Percentiles rank a stretch among this genome's conserved stretches.
Evolutionary conservation across 1,140 invertebrate species (phyloP).

Genomic region (Musca domestica): DNA sequence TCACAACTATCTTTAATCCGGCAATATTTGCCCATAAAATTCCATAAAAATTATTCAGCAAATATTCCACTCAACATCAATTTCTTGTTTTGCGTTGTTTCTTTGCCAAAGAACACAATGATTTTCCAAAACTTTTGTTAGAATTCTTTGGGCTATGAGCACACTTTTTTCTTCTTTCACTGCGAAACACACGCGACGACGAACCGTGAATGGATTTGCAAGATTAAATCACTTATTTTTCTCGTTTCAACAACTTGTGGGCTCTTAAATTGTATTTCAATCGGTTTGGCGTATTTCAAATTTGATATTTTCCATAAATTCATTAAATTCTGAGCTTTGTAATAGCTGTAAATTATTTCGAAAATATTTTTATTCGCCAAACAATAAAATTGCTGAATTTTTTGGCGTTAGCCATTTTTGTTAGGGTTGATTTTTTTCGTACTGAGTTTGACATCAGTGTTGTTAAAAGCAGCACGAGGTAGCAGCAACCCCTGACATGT

Average conservation of each 20-base stretch:
- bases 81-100: not conserved
- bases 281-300: too few relatives aligned
- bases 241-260: too few relatives aligned
- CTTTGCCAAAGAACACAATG: not conserved
- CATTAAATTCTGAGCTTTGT: not conserved
- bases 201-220: too few relatives aligned
- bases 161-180: conserved; percentile 14
- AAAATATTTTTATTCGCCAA: conserved; percentile 24
- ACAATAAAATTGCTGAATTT: conserved; percentile 26
- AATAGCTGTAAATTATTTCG: conserved; percentile 8
- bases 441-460: not conserved
- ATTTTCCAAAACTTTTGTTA: conserved; percentile 10
- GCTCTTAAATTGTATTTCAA: too few relatives aligned
- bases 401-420: conserved; percentile 30
- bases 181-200: conserved; percentile 4
- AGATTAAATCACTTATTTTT: too few relatives aligned
- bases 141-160: conserved; percentile 13
- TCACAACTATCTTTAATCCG: not conserved
- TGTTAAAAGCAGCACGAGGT: not conserved
- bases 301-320: conserved; percentile 9
- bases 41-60: not conserved
- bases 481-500: too few relatives aligned
- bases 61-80: not conserved
- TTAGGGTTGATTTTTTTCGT: not conserved
- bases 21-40: not conserved